Evolutionary conservation across 1,140 invertebrate species (phyloP).

Genomic region (Drosophila fuyamai): DNA sequence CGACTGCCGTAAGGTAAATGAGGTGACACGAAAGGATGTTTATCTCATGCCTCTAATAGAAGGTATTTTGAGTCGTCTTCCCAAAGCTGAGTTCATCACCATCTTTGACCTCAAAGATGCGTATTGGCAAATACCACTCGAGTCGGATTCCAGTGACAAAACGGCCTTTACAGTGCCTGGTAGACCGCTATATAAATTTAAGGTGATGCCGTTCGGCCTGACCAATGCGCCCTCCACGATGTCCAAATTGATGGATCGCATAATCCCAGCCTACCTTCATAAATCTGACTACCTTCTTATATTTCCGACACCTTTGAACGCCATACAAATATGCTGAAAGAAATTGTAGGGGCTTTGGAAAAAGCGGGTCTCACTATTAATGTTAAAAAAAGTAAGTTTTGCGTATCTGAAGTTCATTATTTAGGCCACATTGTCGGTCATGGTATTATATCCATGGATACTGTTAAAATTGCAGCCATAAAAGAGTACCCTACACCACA

Average conservation of each 20-base stretch:
- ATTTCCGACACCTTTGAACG: slow-evolving; percentile 9
- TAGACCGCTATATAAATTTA: slow-evolving; percentile 7
- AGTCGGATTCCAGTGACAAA: background rate
- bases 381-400: slow-evolving; percentile 8
- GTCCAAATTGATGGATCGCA: slow-evolving; percentile 23
- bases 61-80: slow-evolving; percentile 3
- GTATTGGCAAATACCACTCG: slow-evolving; percentile 9
- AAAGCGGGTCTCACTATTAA: slow-evolving; percentile 16
- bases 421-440: slow-evolving; percentile 3
- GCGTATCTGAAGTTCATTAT: slow-evolving; percentile 4
- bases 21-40: slow-evolving; percentile 16
- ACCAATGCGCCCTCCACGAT: slow-evolving; percentile 12
- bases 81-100: slow-evolving; percentile 5
- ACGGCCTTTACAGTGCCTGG: slow-evolving; percentile 10
- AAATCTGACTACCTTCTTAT: slow-evolving; percentile 4
- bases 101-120: slow-evolving; percentile 14
- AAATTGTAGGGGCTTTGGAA: background rate
- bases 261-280: slow-evolving; percentile 2
- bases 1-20: slow-evolving; percentile 6
- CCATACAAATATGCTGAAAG: background rate
- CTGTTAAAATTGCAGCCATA: slow-evolving; percentile 1
- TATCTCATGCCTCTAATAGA: slow-evolving; percentile 12
- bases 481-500: too few species aligned
- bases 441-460: slow-evolving; percentile 3
- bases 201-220: slow-evolving; percentile 13